These are phyloP conservation scores for Mionectes macconnelli DNA, from an alignment of 2,113 vertebrate species.

Conservation along the genomic window DNA sequence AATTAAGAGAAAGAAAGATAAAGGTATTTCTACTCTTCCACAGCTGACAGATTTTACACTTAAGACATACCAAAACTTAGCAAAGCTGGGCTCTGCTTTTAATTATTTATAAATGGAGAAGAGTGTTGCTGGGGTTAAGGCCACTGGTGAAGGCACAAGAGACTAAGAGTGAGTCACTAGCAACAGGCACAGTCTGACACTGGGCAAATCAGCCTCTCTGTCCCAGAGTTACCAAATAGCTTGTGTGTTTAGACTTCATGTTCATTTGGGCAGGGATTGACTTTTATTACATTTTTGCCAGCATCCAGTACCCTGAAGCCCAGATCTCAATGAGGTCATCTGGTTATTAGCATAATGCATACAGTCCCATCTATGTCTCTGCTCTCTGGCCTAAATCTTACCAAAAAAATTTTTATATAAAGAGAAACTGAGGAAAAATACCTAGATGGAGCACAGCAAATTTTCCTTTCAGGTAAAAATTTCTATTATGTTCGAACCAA, in stretches of 20 bases:
- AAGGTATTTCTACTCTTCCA: neutral
- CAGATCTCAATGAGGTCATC: neutral
- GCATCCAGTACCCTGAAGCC: neutral
- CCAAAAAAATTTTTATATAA: neutral
- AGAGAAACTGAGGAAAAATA: neutral
- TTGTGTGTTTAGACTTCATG: neutral
- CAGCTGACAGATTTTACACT: neutral
- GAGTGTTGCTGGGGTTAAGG: neutral
- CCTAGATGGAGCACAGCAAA: neutral
- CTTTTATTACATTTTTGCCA: slow-evolving; percentile 4
- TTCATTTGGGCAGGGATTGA: neutral
- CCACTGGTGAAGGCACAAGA: neutral
- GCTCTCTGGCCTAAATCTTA: neutral
- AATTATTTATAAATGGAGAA: neutral
- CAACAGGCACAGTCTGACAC: neutral
- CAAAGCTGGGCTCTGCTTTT: slow-evolving; percentile 11
- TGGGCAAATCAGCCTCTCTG: neutral
- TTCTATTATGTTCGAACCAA: neutral
- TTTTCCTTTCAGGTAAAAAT: neutral
- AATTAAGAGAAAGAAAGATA: neutral
- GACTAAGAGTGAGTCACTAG: neutral
- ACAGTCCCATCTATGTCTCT: neutral
- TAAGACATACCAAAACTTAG: neutral
- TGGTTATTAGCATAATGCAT: neutral
- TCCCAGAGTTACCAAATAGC: neutral